Evolutionary conservation across 1,140 invertebrate genomes (phyloP).

Genomic region (Calliphora vicina): DNA sequence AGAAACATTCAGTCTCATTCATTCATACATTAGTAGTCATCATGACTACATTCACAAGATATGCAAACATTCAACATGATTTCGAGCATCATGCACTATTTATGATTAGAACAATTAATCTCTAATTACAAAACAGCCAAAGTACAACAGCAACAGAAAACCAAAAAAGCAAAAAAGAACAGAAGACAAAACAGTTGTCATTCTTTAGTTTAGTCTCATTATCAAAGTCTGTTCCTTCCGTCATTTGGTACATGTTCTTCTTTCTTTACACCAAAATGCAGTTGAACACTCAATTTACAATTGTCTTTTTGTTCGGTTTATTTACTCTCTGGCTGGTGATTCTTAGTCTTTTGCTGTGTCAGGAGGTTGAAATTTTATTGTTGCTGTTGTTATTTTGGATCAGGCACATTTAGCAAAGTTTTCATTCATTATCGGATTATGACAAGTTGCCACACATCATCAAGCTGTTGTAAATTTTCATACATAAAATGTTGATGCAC

Average conservation of each 20-base stretch:
- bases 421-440: slow-evolving; percentile 29
- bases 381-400: slow-evolving; percentile 11
- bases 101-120: slow-evolving; percentile 31
- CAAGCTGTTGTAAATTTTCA: neutral
- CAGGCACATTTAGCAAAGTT: slow-evolving; percentile 14
- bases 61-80: neutral
- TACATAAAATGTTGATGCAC: neutral
- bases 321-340: neutral
- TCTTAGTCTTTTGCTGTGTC: neutral
- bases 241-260: neutral
- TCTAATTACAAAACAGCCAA: slow-evolving; percentile 23
- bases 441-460: slow-evolving; percentile 27
- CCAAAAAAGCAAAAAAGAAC: neutral
- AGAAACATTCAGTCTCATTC: neutral
- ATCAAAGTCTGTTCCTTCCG: slow-evolving; percentile 3
- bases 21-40: neutral
- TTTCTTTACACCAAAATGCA: neutral
- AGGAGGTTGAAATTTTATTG: neutral
- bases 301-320: slow-evolving; percentile 12
- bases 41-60: neutral
- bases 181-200: slow-evolving; percentile 1
- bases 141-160: too few species aligned
- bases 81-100: slow-evolving; percentile 1
- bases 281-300: neutral
- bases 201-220: neutral